These are phyloP conservation scores for Dallia pectoralis DNA, from an alignment of 2,797 vertebrate genomes.

Conservation along the genomic window DNA sequence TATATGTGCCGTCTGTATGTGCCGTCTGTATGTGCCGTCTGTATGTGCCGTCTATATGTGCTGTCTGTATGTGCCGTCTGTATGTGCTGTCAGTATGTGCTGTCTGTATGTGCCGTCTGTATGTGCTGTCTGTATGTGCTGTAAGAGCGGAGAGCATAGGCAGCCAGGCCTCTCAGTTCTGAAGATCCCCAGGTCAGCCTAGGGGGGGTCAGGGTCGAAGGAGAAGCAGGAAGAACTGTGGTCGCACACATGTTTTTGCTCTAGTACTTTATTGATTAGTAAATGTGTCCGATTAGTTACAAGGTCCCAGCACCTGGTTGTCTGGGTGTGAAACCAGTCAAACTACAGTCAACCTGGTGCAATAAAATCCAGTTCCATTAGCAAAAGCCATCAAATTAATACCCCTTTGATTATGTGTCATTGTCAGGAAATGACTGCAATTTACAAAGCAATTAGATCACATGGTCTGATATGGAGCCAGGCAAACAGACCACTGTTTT, in stretches of 20 bases:
- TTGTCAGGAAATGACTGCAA: conserved; percentile 37
- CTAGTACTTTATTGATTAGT: too few species aligned
- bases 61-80: too few species aligned
- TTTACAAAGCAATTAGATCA: conserved; percentile 40
- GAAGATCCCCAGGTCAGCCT: not conserved
- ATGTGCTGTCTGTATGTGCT: too few species aligned
- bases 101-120: conserved; percentile 4
- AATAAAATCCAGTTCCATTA: conserved; percentile 3
- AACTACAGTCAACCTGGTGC: not conserved
- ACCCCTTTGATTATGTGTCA: conserved; percentile 32
- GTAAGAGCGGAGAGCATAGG: conserved; percentile 3
- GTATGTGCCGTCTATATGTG: too few species aligned
- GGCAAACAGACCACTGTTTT: conserved; percentile 24
- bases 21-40: too few species aligned
- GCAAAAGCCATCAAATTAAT: conserved; percentile 25
- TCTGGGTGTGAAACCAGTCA: too few species aligned
- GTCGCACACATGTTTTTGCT: too few species aligned
- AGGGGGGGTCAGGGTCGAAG: not conserved
- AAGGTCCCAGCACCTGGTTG: too few species aligned
- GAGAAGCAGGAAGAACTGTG: not conserved
- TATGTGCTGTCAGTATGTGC: too few species aligned
- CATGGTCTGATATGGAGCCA: conserved; percentile 20
- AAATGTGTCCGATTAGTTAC: too few species aligned
- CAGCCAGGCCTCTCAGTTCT: not conserved
- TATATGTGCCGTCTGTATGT: too few species aligned